phyloP scores from a whole-genome alignment of 2,113 vertebrate species.

The Pygoscelis antarcticus region DNA sequence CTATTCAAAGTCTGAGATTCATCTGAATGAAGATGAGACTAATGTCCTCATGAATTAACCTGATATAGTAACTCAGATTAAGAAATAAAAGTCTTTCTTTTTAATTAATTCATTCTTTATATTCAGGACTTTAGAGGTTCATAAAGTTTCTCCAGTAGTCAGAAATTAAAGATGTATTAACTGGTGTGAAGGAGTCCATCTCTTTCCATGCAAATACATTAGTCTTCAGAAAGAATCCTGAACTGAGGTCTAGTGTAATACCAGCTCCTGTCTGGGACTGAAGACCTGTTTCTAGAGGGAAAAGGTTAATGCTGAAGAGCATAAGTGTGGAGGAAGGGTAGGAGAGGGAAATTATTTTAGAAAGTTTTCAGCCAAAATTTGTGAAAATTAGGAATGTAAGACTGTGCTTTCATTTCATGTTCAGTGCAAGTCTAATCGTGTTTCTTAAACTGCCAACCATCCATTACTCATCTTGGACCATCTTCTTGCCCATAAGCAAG shows the following conservation, averaged over 20 bases:
- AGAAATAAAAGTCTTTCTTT: background rate
- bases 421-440: fast-evolving
- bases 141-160: background rate
- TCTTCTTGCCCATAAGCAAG: background rate
- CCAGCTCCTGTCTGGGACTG: background rate
- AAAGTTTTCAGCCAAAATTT: background rate
- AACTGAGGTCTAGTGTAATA: background rate
- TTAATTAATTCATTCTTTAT: background rate
- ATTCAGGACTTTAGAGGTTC: background rate
- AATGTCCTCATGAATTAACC: background rate
- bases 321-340: background rate
- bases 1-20: background rate
- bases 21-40: background rate
- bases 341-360: background rate
- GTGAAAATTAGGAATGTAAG: background rate
- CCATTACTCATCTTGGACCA: background rate
- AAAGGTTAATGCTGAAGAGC: background rate
- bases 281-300: background rate
- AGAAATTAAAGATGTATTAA: background rate
- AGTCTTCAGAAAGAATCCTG: background rate
- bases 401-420: background rate
- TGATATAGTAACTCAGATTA: background rate
- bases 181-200: background rate
- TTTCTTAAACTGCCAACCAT: background rate
- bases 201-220: background rate